These are phyloP conservation scores for human (Homo sapiens) DNA, from an alignment of 2,113 vertebrate genomes.

Conservation along the genomic window DNA sequence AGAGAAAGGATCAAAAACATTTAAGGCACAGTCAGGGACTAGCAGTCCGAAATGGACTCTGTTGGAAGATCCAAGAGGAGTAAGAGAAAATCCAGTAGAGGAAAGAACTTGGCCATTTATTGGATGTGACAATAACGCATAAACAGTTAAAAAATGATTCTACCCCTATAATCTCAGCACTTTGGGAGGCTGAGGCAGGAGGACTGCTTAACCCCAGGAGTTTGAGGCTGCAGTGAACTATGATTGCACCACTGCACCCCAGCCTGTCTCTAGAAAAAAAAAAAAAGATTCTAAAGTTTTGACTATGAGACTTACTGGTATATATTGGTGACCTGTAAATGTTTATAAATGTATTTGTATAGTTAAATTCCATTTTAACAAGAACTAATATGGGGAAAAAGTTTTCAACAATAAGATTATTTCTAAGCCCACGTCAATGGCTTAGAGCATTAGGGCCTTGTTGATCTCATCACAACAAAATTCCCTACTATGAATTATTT, in stretches of 20 bases:
- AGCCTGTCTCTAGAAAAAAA: too few species aligned
- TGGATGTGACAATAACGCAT: not conserved
- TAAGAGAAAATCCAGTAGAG: not conserved
- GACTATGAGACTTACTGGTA: not conserved
- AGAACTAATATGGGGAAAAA: slow-evolving; percentile 24
- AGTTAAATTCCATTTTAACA: slow-evolving; percentile 69
- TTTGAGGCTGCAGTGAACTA: too few species aligned
- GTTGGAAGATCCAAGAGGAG: not conserved
- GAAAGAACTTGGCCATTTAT: not conserved
- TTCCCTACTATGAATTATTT: slow-evolving; percentile 72
- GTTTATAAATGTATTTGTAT: slow-evolving; percentile 39
- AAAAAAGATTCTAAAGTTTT: not conserved
- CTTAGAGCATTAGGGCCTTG: slow-evolving; percentile 52
- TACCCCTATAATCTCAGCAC: not conserved
- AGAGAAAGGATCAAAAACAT: not conserved
- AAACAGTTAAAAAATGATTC: not conserved
- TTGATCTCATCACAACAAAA: slow-evolving; percentile 70
- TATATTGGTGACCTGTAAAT: slow-evolving; percentile 21
- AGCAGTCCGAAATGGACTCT: not conserved
- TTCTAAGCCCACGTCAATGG: slow-evolving; percentile 54
- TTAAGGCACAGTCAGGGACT: not conserved
- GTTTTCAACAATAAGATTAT: slow-evolving; percentile 63
- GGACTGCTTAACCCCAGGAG: too few species aligned
- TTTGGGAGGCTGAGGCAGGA: too few species aligned
- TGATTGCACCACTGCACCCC: too few species aligned